Evolutionary conservation across 2,113 vertebrate genomes (phyloP).

Genomic region (Pseudonaja textilis): DNA sequence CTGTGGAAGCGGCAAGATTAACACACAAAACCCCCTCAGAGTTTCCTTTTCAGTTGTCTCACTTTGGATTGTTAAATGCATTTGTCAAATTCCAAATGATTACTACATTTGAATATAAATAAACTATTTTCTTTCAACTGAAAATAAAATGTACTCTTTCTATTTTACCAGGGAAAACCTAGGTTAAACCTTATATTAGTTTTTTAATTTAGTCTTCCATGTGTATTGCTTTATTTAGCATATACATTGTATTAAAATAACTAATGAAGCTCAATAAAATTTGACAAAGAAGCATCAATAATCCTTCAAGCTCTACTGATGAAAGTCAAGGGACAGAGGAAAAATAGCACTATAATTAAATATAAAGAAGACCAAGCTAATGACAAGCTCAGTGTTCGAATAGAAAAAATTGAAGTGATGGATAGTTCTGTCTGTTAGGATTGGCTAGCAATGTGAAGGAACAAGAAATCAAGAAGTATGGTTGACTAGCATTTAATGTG

Average conservation of each 20-base stretch:
- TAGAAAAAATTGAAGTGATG: background rate
- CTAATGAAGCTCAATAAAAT: background rate
- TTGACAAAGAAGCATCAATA: background rate
- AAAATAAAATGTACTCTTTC: background rate
- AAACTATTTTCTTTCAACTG: background rate
- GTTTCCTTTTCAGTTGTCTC: background rate
- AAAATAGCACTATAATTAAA: background rate
- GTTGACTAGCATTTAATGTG: background rate
- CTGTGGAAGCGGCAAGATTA: background rate
- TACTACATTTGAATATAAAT: background rate
- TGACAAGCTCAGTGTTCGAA: background rate
- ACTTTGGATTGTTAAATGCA: background rate
- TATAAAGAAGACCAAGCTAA: background rate
- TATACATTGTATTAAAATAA: background rate
- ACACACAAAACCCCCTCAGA: background rate
- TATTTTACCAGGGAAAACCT: background rate
- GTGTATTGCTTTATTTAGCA: background rate
- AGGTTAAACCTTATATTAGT: background rate
- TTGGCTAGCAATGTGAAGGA: background rate
- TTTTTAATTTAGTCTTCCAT: background rate
- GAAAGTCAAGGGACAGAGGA: background rate
- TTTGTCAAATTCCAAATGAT: background rate
- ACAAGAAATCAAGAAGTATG: background rate
- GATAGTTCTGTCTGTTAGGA: background rate
- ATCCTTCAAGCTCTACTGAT: background rate